Base-by-base conservation (phyloP, 2,888 invertebrate genomes). In the Apodemia duryi region DNA sequence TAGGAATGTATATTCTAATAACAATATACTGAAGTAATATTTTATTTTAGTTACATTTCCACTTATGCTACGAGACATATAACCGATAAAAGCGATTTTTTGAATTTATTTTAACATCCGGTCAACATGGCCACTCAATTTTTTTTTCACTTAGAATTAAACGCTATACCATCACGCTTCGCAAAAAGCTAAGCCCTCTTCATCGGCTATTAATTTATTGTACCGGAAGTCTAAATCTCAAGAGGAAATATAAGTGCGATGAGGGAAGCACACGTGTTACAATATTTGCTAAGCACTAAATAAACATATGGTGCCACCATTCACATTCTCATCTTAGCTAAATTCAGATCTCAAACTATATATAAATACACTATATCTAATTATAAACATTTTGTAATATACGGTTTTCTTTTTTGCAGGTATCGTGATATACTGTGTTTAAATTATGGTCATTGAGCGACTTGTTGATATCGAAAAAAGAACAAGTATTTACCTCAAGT, bases 211-310 rank as follows among this genome's bases (percentile, higher is more conserved):
- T 87, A 90, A 89, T 88, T 87, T 88, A 84, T 85, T 82, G 79
- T 82, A 82, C 90, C 91, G 91, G 91, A 91, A 91, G 91, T 89
- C 87, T 82, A 90, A 89, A 91, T 90, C 89, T 90, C 84, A 81
- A 88, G 86, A 90, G 89, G 91, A 91, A 90, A 88, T 88, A 87
- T 85, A 85, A 84, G 86, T 85, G 86, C 84, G 81, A 75, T 74
- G 79, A 80, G 80, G 81, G 75, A 74, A 70, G 85, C 90, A 90
- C 91, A 91, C 91, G 91, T 91, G 91, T 90, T 90, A 90, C 86
- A 91, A 91, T 91, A 91, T 91, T 91, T 91, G 88, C 90, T 83
- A 81, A 85, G 83, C 82, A 81, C 79, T 80, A 76, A 80, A 79
- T 83, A 86, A 88, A 88, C 90, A 88, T 86, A 83, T 89, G 88